Base-by-base conservation (phyloP, 2,797 vertebrate genomes). In the Gymnoscopelus microlampas region DNA sequence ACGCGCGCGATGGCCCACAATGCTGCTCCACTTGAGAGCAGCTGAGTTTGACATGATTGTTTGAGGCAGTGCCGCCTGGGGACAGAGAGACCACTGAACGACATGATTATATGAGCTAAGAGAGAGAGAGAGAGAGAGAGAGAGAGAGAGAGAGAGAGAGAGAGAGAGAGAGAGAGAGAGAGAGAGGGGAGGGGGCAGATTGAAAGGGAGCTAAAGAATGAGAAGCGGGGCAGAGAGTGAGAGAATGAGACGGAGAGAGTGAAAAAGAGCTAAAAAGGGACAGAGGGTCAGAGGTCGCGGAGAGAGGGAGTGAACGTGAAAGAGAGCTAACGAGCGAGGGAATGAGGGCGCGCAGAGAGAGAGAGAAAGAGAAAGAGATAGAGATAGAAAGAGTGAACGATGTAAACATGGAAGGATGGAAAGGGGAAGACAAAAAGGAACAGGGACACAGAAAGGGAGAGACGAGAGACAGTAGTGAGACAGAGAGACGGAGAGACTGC, bases 21-120 rank as follows among this genome's bases (percentile, higher is more conserved):
- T 64, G 78, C 70, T 70, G 85, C 84, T 85, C 69, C 85, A 73
- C 84, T 80, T 79, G 68, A 68, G 79, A 82, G 85, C 88, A 88
- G 85, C 86, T 82, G 82, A 89, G 85, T 66, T 80, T 92, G 92
- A 93, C 77, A 90, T 91, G 91, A 93, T 91, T 56, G 83, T 90
- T 85, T 84, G 79, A 77, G 92, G 90, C 91, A 92, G 90, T 79
- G 51, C 85, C 79, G 90, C 90, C 87, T 66, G 81, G 72, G 89
- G 88, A 39, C 89, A 14, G 84, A 86, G 81, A 86, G 85, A 61
- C 77, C 68, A 68, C 79, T 81, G 77, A 91, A 85, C 88, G 87
- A 86, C 83, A 90, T 86, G 84, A 89, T 88, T 88, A 87, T 87
- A 87, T 93, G 92, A 94, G 88, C 86, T 90, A 91, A 93, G 88